These are phyloP conservation scores for Emmelina monodactyla DNA, from an alignment of 2,888 invertebrate genomes.

Conservation along the genomic window DNA sequence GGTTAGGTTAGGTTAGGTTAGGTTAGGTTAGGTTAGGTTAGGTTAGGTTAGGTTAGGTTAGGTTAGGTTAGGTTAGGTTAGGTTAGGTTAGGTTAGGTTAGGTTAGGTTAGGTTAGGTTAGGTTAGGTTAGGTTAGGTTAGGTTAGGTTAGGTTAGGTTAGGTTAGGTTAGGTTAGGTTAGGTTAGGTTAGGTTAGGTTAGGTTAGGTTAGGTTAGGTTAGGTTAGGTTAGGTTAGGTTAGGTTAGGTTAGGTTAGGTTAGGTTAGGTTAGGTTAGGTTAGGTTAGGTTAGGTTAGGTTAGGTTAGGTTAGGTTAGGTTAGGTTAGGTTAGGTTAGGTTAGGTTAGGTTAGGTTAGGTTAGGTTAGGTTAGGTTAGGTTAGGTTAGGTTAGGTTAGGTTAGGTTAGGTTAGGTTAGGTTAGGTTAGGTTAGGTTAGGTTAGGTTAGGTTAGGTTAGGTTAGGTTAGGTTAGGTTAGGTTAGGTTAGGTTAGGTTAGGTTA, in stretches of 20 bases:
- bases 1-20: constrained; percentile 15
- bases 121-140: constrained; percentile 1
- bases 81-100: constrained; percentile 3
- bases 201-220: not conserved
- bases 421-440: constrained; percentile 5
- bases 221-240: constrained; percentile 6
- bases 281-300: constrained; percentile 6
- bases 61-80: constrained; percentile 8
- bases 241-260: constrained; percentile 7
- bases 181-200: not conserved
- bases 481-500: not conserved
- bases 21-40: constrained; percentile 13
- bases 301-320: constrained; percentile 8
- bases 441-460: not conserved
- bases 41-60: constrained; percentile 8
- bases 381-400: constrained; percentile 5
- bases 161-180: not conserved
- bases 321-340: constrained; percentile 4
- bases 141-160: no score
- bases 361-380: constrained; percentile 5
- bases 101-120: constrained; percentile 2
- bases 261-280: constrained; percentile 6
- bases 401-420: constrained; percentile 4
- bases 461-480: not conserved
- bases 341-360: constrained; percentile 5